phyloP scores from a whole-genome alignment of 1,140 invertebrate genomes.

The Zaprionus africanus region DNA sequence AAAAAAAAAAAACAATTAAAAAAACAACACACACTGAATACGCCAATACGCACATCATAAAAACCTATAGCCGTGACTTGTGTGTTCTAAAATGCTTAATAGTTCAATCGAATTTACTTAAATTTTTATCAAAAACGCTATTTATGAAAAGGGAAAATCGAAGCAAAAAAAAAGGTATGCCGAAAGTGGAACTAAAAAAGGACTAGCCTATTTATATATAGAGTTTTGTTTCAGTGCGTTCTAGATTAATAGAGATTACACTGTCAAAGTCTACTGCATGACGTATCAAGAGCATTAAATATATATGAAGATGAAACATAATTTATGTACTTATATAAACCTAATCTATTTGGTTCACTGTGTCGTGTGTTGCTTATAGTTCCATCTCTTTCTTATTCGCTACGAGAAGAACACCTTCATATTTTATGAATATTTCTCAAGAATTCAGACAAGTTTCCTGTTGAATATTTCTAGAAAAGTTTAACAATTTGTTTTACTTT shows the following conservation, averaged over 20 bases:
- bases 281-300: not conserved
- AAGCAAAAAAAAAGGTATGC: slow-evolving; percentile 15
- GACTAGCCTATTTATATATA: not conserved
- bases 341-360: too few species aligned
- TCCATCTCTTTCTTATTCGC: not conserved
- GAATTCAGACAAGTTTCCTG: too few species aligned
- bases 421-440: too few species aligned
- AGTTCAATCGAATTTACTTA: slow-evolving; percentile 10
- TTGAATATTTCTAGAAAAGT: not conserved
- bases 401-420: not conserved
- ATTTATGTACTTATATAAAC: not conserved
- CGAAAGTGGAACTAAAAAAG: slow-evolving; percentile 11
- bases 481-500: slow-evolving; percentile 8
- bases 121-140: slow-evolving; percentile 21
- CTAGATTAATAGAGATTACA: not conserved
- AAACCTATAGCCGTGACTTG: not conserved
- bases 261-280: not conserved
- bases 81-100: not conserved
- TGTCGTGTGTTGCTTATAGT: not conserved
- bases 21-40: too few species aligned
- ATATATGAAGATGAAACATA: not conserved
- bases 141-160: slow-evolving; percentile 12
- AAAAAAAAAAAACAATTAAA: not conserved
- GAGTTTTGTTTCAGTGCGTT: slow-evolving; percentile 15
- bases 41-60: not conserved